These are phyloP conservation scores for Spatula clypeata DNA, from an alignment of 2,797 vertebrate genomes.

Conservation along the genomic window DNA sequence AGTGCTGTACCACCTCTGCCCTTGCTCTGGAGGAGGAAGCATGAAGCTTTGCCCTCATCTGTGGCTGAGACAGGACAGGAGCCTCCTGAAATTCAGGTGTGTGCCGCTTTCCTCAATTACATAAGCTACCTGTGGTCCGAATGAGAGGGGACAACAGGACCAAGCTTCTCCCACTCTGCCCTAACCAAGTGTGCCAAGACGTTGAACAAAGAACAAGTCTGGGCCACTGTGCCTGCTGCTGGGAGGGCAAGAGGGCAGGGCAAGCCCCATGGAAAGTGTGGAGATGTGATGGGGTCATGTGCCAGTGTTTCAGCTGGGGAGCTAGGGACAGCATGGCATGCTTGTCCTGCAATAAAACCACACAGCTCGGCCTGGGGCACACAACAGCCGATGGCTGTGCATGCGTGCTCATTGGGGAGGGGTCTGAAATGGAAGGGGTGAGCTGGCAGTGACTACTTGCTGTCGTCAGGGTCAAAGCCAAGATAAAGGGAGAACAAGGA, in stretches of 20 bases:
- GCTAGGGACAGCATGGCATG: too few relatives aligned
- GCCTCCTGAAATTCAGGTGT: fast-evolving
- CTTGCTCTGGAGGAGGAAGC: not conserved
- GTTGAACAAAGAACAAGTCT: too few relatives aligned
- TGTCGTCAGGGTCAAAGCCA: slow-evolving; percentile 4
- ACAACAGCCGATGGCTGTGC: fast-evolving
- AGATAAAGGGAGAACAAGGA: not conserved
- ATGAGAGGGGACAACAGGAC: fast-evolving
- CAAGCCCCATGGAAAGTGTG: too few relatives aligned
- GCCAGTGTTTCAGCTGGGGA: too few relatives aligned
- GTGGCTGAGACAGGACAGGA: not conserved
- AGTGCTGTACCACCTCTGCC: not conserved
- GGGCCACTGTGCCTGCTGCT: too few relatives aligned
- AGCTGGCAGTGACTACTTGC: not conserved
- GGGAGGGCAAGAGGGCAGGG: too few relatives aligned
- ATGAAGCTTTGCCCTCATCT: not conserved
- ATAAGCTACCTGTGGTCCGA: not conserved
- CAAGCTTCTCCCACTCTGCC: not conserved
- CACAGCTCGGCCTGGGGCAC: too few relatives aligned
- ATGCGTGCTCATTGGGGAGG: not conserved
- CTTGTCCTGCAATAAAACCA: too few relatives aligned
- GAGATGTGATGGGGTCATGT: too few relatives aligned
- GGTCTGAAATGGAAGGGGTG: not conserved
- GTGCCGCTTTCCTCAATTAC: not conserved
- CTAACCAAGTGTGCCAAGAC: too few relatives aligned